Evolutionary conservation across 2,797 vertebrate species (phyloP).

Genomic region (Pelodytes ibericus): DNA sequence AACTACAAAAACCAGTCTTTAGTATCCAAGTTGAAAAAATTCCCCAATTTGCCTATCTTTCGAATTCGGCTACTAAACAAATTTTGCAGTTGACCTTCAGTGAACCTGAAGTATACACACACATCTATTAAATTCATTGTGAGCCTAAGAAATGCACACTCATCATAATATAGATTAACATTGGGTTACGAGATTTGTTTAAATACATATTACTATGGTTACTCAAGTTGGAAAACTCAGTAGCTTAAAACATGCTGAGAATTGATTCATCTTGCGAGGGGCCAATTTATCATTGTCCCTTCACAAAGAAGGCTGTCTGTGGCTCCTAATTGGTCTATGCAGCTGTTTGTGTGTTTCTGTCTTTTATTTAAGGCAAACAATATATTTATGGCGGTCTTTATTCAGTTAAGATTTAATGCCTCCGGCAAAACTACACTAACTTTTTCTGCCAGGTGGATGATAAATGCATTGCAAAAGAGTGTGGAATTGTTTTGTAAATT

Average conservation of each 20-base stretch:
- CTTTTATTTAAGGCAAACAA: not conserved
- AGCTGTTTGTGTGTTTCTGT: constrained; percentile 5
- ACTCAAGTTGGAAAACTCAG: not conserved
- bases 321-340: constrained; percentile 34
- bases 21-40: too few relatives aligned
- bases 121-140: too few relatives aligned
- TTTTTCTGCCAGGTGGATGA: too few relatives aligned
- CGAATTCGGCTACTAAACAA: too few relatives aligned
- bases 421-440: too few relatives aligned
- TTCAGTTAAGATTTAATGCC: too few relatives aligned
- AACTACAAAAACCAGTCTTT: too few relatives aligned
- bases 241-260: constrained; percentile 44
- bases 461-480: too few relatives aligned
- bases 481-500: too few relatives aligned
- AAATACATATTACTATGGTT: constrained; percentile 24
- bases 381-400: constrained; percentile 20
- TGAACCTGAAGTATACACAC: too few relatives aligned
- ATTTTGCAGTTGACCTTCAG: too few relatives aligned
- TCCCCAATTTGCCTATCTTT: too few relatives aligned
- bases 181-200: not conserved
- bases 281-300: constrained; percentile 45
- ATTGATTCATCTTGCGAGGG: constrained; percentile 36
- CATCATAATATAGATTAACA: not conserved
- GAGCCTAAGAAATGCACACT: constrained; percentile 5
- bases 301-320: constrained; percentile 25